Evolutionary conservation across 2,888 invertebrate species (phyloP).

Genomic region (Tyria jacobaeae): DNA sequence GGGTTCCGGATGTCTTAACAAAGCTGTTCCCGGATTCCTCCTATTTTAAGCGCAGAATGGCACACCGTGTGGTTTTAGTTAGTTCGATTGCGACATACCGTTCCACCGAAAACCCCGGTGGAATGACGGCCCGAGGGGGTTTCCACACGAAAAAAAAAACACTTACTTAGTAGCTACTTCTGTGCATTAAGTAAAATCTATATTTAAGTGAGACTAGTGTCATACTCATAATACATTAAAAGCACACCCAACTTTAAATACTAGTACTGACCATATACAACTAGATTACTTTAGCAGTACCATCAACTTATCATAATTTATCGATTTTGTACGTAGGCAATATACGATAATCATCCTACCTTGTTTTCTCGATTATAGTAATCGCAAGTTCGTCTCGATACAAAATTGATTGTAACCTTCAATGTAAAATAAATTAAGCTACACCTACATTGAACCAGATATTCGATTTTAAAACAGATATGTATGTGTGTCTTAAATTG

Average conservation of each 20-base stretch:
- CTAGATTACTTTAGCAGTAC: slow-evolving; percentile 30
- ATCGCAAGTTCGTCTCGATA: slow-evolving; percentile 34
- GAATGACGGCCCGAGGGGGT: no score
- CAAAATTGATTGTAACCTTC: slow-evolving; percentile 44
- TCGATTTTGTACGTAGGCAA: slow-evolving; percentile 20
- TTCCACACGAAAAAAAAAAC: no score
- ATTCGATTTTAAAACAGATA: slow-evolving; percentile 33
- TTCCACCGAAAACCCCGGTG: no score
- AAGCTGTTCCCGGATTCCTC: no score
- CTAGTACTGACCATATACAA: slow-evolving; percentile 27
- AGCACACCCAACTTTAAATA: slow-evolving; percentile 10
- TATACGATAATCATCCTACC: slow-evolving; percentile 23
- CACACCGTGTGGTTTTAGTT: no score
- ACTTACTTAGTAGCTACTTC: not conserved
- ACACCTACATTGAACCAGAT: slow-evolving; percentile 47
- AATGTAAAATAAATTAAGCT: slow-evolving; percentile 30
- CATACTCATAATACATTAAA: not conserved
- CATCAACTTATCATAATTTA: slow-evolving; percentile 39
- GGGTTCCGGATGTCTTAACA: no score
- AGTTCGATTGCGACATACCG: no score
- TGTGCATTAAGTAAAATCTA: not conserved
- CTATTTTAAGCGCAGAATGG: no score
- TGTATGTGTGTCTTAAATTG: slow-evolving; percentile 21
- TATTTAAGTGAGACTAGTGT: not conserved
- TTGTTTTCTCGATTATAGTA: slow-evolving; percentile 34